These are phyloP conservation scores for Corvus cornix DNA, from an alignment of 2,113 vertebrate genomes.

Conservation along the genomic window DNA sequence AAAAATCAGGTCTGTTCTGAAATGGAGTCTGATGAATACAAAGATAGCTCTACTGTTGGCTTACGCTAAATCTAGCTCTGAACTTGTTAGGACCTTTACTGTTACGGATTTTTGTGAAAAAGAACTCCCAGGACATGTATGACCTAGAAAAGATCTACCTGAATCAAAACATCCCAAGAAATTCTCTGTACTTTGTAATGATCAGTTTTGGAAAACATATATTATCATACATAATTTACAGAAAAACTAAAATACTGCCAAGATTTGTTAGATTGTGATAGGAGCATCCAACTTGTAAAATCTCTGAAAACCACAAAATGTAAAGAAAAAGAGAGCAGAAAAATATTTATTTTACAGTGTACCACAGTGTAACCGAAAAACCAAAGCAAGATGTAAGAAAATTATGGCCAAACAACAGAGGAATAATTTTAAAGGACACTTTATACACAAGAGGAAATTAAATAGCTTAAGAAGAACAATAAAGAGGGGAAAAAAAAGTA, in stretches of 20 bases:
- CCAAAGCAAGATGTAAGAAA: background rate
- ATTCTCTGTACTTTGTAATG: background rate
- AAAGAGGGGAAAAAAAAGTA: background rate
- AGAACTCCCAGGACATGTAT: background rate
- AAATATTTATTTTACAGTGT: background rate
- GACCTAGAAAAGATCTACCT: background rate
- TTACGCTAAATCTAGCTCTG: background rate
- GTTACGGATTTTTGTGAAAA: background rate
- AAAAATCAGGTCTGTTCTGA: background rate
- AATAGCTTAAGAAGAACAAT: background rate
- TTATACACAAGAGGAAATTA: background rate
- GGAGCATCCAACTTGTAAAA: background rate
- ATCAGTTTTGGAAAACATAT: background rate
- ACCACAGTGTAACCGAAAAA: background rate
- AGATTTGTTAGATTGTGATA: background rate
- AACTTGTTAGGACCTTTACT: background rate
- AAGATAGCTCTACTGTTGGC: background rate
- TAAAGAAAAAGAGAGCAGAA: background rate
- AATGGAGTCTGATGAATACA: background rate
- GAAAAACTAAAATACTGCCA: background rate
- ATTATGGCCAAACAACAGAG: background rate
- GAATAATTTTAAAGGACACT: background rate
- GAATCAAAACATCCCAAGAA: background rate
- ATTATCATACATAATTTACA: background rate
- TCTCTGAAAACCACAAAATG: background rate